Evolutionary conservation across 1,140 invertebrate genomes (phyloP).

Genomic region (Sycophila sp.): DNA sequence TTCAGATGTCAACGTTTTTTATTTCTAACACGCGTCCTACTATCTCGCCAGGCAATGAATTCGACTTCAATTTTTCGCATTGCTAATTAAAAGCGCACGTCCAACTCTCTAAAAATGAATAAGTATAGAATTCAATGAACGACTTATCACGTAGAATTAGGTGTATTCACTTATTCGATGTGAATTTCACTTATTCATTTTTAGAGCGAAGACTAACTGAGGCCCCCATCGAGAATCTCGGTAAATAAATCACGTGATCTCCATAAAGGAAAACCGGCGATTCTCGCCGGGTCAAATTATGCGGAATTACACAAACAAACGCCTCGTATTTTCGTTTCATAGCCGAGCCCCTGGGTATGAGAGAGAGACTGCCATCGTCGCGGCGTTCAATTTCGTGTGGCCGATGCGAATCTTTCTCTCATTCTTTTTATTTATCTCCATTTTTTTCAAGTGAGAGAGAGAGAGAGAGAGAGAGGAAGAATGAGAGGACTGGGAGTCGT

Average conservation of each 20-base stretch:
- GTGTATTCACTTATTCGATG: no score
- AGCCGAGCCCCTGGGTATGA: background rate
- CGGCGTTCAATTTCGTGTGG: background rate
- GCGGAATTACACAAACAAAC: constrained; percentile 13
- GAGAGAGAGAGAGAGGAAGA: no score
- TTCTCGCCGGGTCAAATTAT: background rate
- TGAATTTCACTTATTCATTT: no score
- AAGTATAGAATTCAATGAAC: no score
- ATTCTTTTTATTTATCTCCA: background rate
- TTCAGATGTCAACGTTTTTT: background rate
- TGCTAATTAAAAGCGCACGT: no score
- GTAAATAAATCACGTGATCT: background rate
- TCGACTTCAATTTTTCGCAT: no score
- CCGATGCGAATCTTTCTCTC: background rate
- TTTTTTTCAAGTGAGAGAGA: background rate
- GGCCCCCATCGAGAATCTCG: no score
- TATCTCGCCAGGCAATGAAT: no score
- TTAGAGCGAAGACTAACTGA: no score
- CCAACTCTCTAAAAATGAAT: no score
- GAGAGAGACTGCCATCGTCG: background rate
- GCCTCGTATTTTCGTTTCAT: background rate
- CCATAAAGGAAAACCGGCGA: background rate
- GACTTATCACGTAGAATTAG: no score
- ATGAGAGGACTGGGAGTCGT: no score
- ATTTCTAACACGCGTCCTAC: background rate